Evolutionary conservation across 2,113 vertebrate genomes (phyloP).

Genomic region (Gobiocypris rarus): DNA sequence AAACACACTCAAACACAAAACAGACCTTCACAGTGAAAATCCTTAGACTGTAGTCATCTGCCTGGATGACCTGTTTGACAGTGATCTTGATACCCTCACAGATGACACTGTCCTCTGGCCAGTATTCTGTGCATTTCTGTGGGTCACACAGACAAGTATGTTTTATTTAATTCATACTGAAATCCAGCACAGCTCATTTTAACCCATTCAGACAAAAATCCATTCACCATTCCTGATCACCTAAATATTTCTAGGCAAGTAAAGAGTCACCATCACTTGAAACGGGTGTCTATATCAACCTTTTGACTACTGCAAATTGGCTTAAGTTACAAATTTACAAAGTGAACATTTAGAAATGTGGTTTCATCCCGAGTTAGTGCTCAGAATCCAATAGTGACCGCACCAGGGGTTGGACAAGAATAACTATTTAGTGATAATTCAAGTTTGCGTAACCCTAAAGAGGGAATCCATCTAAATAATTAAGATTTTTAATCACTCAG

Average conservation of each 20-base stretch:
- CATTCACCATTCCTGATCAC: not conserved
- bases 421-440: not conserved
- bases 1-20: not conserved
- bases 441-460: not conserved
- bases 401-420: not conserved
- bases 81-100: slow-evolving; percentile 91
- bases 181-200: not conserved
- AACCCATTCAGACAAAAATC: not conserved
- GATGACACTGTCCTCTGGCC: slow-evolving; percentile 91
- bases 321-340: not conserved
- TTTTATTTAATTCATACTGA: slow-evolving; percentile 16
- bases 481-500: not conserved
- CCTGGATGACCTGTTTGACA: slow-evolving; percentile 86
- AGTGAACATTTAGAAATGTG: not conserved
- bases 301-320: not conserved
- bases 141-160: slow-evolving; percentile 47
- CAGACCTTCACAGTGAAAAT: slow-evolving; percentile 92
- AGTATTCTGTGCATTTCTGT: slow-evolving; percentile 98
- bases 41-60: slow-evolving; percentile 94
- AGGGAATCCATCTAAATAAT: not conserved
- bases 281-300: not conserved
- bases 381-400: not conserved
- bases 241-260: not conserved
- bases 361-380: not conserved
- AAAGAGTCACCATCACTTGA: not conserved